These are phyloP conservation scores for Apostichopus leukothele DNA, from an alignment of 53 echinoderm and acorn worm species.

Conservation along the genomic window DNA sequence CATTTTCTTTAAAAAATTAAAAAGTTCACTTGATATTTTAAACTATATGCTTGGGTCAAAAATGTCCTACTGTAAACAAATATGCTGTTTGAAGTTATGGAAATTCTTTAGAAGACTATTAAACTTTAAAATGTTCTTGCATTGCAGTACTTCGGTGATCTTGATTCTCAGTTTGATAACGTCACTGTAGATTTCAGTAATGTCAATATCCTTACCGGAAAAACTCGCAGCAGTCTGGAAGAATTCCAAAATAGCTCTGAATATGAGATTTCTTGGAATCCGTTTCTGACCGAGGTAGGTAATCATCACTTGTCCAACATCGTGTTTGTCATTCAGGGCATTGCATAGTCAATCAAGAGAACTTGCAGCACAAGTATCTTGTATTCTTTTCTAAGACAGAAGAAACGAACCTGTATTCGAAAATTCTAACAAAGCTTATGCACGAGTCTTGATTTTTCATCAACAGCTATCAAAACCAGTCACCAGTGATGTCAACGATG, in stretches of 20 bases:
- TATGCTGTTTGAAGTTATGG: no score
- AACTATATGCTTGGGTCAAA: no score
- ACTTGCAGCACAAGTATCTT: no score
- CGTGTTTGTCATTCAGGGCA: no score
- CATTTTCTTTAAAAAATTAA: no score
- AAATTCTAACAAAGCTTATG: no score
- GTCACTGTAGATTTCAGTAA: constrained; percentile 70
- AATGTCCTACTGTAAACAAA: no score
- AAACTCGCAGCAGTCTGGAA: constrained; percentile 57
- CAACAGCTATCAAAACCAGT: constrained; percentile 52
- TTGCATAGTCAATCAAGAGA: no score
- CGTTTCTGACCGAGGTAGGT: constrained; percentile 67
- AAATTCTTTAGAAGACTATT: no score
- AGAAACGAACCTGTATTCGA: no score
- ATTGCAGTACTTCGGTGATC: constrained; percentile 70
- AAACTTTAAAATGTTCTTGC: not conserved
- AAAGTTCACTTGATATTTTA: no score
- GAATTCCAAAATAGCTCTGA: constrained; percentile 73
- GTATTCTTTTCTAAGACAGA: no score
- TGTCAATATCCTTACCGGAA: constrained; percentile 66
- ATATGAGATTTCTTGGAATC: constrained; percentile 64
- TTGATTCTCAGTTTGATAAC: constrained; percentile 67
- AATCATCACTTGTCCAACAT: not conserved
- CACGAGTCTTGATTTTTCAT: not conserved
- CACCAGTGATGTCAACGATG: constrained; percentile 52